Conservation (phyloP, 2,113 vertebrate genomes). For the Phalacrocorax pelagicus region DNA sequence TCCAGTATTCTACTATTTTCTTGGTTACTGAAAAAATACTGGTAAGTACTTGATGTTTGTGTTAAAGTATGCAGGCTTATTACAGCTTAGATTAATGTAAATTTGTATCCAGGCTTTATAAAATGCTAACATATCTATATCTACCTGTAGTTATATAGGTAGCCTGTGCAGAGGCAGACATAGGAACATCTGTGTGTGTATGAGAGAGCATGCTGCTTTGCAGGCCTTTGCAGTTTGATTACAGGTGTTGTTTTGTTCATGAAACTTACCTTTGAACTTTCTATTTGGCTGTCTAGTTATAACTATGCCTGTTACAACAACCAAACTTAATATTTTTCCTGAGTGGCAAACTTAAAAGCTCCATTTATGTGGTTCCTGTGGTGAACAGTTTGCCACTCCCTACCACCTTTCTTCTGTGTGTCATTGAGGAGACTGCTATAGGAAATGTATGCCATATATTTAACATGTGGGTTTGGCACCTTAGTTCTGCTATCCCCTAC, state of each 20-base stretch:
- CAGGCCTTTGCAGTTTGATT: background rate
- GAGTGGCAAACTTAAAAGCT: background rate
- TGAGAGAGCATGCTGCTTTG: background rate
- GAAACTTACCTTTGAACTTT: background rate
- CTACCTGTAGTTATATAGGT: background rate
- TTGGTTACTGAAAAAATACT: background rate
- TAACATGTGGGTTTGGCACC: background rate
- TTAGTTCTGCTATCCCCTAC: background rate
- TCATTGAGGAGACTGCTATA: background rate
- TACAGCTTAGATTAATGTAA: background rate
- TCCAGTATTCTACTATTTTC: background rate
- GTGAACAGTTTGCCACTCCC: background rate
- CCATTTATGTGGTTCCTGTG: background rate
- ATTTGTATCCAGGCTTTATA: background rate
- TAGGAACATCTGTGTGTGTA: too few relatives aligned
- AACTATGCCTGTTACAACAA: background rate
- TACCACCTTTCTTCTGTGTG: background rate
- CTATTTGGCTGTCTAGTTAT: background rate
- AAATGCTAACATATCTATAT: background rate
- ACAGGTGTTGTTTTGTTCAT: background rate
- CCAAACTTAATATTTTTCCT: background rate
- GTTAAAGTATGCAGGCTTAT: background rate
- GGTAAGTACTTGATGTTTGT: background rate
- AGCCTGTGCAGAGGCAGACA: background rate
- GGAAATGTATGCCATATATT: background rate